phyloP scores from a whole-genome alignment of 64 coral and sea anemone genomes.

The Actinia tenebrosa region DNA sequence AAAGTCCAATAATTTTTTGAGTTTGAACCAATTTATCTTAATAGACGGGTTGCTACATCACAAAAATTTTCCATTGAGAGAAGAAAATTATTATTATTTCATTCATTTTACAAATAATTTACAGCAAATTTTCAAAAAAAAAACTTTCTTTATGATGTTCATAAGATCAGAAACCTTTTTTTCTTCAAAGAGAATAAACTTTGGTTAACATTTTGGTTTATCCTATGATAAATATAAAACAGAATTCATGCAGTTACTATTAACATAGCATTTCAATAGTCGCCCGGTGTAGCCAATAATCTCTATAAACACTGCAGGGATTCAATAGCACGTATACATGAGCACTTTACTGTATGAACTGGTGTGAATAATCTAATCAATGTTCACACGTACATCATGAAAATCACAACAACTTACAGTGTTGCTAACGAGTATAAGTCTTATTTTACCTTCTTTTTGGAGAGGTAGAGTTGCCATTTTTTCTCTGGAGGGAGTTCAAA shows the following conservation, averaged over 20 bases:
- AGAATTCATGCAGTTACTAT: neutral
- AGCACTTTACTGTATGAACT: neutral
- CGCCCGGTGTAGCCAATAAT: neutral
- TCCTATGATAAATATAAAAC: neutral
- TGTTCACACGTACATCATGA: neutral
- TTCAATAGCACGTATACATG: neutral
- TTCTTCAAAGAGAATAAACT: neutral
- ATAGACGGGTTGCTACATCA: no score
- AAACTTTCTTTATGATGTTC: neutral
- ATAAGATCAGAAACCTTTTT: neutral
- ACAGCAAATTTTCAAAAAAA: no score
- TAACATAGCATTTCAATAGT: neutral
- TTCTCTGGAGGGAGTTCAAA: constrained; percentile 97
- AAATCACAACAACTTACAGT: neutral
- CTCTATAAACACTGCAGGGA: neutral
- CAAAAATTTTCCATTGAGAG: no score
- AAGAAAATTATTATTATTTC: no score
- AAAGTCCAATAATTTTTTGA: no score
- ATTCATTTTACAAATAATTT: no score
- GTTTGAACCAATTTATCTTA: no score
- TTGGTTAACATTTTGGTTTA: neutral
- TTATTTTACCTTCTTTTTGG: constrained; percentile 88
- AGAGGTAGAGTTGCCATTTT: constrained; percentile 99
- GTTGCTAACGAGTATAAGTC: neutral
- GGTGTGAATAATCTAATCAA: neutral